phyloP scores from a whole-genome alignment of 2,797 vertebrate genomes.

The Tinamus major region DNA sequence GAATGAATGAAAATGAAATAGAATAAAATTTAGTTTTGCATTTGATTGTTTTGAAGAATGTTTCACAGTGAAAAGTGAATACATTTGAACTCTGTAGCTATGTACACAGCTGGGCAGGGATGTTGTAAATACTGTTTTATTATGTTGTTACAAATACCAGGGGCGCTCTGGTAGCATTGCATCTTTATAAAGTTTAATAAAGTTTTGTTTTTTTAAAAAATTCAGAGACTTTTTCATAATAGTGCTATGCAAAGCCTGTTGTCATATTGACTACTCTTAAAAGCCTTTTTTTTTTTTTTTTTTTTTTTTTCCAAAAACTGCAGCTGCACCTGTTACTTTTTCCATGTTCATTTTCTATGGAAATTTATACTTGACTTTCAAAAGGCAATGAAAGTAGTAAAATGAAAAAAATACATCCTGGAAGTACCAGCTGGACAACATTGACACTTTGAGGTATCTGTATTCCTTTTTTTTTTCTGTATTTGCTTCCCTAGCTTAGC shows the following conservation, averaged over 20 bases:
- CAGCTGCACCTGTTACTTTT: background rate
- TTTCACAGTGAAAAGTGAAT: background rate
- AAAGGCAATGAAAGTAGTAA: background rate
- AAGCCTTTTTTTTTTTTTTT: rapidly evolving
- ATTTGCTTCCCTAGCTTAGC: background rate
- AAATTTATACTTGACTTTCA: background rate
- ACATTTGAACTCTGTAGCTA: background rate
- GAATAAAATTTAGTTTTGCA: background rate
- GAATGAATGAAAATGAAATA: background rate
- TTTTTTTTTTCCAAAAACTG: background rate
- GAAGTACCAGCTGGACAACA: background rate
- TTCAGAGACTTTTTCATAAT: background rate
- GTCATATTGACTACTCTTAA: background rate
- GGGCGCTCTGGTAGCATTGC: background rate
- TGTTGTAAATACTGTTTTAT: background rate
- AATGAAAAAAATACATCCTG: too few relatives aligned
- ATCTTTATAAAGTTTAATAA: background rate
- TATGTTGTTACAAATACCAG: background rate
- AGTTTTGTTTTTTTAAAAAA: background rate
- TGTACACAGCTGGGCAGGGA: background rate
- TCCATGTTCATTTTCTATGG: background rate
- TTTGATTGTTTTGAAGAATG: background rate
- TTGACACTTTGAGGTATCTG: background rate
- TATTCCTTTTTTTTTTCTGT: too few relatives aligned
- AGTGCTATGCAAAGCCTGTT: background rate